Evolutionary conservation across 2,113 vertebrate species (phyloP).

Genomic region (Corythoichthys intestinalis): DNA sequence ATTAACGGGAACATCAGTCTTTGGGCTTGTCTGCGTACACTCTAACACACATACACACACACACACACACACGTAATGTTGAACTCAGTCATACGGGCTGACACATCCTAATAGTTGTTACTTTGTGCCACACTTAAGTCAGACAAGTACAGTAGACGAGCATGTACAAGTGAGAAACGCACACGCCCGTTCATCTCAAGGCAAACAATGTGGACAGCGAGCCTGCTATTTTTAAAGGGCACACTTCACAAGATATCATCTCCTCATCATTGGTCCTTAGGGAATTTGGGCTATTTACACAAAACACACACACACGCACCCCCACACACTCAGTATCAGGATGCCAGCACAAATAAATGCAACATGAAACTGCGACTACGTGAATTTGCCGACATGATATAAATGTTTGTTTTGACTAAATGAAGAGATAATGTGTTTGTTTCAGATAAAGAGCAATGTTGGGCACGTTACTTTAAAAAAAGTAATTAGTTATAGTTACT

Average conservation of each 20-base stretch:
- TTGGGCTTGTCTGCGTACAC: constrained; percentile 33
- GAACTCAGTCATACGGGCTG: constrained; percentile 40
- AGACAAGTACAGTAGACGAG: constrained; percentile 18
- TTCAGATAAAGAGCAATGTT: too few relatives aligned
- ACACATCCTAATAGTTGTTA: constrained; percentile 48
- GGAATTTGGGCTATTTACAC: constrained; percentile 55
- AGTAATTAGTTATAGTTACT: too few relatives aligned
- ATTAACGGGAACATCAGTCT: constrained; percentile 61
- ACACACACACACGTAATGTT: constrained; percentile 22
- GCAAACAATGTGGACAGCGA: constrained; percentile 63
- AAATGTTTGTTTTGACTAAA: neutral
- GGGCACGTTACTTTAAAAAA: too few relatives aligned
- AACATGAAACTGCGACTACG: neutral
- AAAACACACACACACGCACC: constrained; percentile 10
- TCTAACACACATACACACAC: constrained; percentile 31
- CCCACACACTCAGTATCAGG: constrained; percentile 24
- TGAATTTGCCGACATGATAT: neutral
- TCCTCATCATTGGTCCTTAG: constrained; percentile 58
- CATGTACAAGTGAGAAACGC: constrained; percentile 11
- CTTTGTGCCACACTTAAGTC: constrained; percentile 27
- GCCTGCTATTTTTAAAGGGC: constrained; percentile 74
- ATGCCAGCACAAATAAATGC: constrained; percentile 39
- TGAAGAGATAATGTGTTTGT: neutral
- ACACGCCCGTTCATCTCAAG: constrained; percentile 38
- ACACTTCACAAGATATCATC: constrained; percentile 69